These are phyloP conservation scores for Dipodomys spectabilis DNA, from an alignment of 2,113 vertebrate genomes.

Conservation along the genomic window DNA sequence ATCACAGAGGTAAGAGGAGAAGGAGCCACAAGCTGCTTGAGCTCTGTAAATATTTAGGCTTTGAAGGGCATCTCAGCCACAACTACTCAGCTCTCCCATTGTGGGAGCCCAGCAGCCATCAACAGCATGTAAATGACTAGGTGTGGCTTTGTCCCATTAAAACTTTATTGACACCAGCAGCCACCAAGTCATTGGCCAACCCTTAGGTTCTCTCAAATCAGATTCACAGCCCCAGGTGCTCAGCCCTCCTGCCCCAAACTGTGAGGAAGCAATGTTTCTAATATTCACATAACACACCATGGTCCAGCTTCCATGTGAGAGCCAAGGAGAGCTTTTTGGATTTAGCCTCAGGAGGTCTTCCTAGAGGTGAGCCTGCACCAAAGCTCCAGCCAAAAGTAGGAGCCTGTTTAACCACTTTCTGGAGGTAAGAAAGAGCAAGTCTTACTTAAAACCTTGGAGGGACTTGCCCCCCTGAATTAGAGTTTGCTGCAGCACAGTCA, in stretches of 20 bases:
- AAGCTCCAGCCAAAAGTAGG: not conserved
- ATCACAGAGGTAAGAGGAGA: not conserved
- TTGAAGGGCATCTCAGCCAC: not conserved
- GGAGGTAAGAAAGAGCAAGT: not conserved
- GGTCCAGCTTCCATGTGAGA: not conserved
- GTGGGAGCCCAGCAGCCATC: not conserved
- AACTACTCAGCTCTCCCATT: not conserved
- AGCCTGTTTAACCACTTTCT: not conserved
- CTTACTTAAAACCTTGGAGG: not conserved
- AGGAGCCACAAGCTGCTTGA: accelerated
- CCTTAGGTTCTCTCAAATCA: not conserved
- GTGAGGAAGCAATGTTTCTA: not conserved
- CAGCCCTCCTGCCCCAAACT: not conserved
- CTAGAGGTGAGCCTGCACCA: not conserved
- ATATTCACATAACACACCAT: not conserved
- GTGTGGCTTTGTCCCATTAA: not conserved
- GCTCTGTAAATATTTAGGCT: not conserved
- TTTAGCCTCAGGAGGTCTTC: conserved; percentile 4
- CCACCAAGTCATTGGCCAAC: not conserved
- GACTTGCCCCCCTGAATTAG: not conserved
- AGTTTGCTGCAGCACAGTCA: not conserved
- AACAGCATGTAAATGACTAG: not conserved
- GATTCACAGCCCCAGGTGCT: not conserved
- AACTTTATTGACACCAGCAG: not conserved
- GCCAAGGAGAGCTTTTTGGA: not conserved